Base-by-base conservation (phyloP, 2,888 invertebrate genomes). In the Zygogramma bicolorata region DNA sequence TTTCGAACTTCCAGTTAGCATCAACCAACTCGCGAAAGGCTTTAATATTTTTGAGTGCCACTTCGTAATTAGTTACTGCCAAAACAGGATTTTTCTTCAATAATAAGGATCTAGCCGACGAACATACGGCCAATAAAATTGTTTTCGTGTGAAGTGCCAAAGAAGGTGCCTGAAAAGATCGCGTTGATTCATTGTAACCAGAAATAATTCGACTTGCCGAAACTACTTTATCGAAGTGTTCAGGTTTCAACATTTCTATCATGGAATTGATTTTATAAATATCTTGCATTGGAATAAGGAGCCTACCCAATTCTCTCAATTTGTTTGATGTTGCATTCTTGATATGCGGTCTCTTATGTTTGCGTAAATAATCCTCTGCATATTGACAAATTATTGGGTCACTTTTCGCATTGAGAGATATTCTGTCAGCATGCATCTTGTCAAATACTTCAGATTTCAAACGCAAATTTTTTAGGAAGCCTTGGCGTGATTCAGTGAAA, bases 341-440 rank as follows among this genome's bases (percentile, higher is more conserved):
- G 42, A 80, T 81, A 69, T 81, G 80, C 5, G 80, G 76, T 61
- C 77, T 71, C 72, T 75, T 81, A 42, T 81, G 79, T 68, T 79
- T 79, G 18, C 75, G 27, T n/a, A 78, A 58, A 70, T 79, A 77
- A 66, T 78, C 73, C 70, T 80, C 79, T 1, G 77, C 80, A 68
- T 76, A 80, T 29, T 77, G 77, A 34, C 76, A 80, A 46, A 74
- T 70, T 5, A 80, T 53, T 1, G 76, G 66, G 53, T 77, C 80
- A 25, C 22, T 79, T 71, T 77, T 80, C 10, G 72, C 77, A 59
- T 61, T 73, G 13, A 77, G 73, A 2, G 79, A 77, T 15, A 68
- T 66, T 62, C 73, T 67, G 59, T 80, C 80, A 4, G 76, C 76
- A 25, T 75, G 74, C 79, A 81, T 80, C 10, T n/a, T 77, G 8